These are phyloP conservation scores for Drosophila pruinosa DNA, from an alignment of 1,140 invertebrate species.

Conservation along the genomic window DNA sequence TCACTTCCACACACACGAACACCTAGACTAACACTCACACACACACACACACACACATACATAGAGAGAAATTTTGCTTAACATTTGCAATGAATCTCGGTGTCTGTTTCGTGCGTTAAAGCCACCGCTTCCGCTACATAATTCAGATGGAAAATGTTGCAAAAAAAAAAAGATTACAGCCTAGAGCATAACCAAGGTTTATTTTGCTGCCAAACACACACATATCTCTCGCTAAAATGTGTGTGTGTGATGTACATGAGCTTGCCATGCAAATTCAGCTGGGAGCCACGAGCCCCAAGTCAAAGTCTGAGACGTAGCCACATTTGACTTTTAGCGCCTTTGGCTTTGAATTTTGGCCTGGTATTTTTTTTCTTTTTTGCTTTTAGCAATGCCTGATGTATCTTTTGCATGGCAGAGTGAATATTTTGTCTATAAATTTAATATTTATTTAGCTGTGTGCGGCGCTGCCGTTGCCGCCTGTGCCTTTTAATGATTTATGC, in stretches of 20 bases:
- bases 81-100: slow-evolving; percentile 63
- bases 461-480: slow-evolving; percentile 1
- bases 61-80: slow-evolving; percentile 1
- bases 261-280: slow-evolving; percentile 57
- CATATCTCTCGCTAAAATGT: not conserved
- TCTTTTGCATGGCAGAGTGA: slow-evolving; percentile 63
- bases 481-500: slow-evolving; percentile 53
- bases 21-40: slow-evolving; percentile 1
- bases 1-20: slow-evolving; percentile 15
- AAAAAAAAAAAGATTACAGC: slow-evolving; percentile 44
- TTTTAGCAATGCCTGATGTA: slow-evolving; percentile 34
- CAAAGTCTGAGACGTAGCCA: slow-evolving; percentile 9
- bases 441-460: slow-evolving; percentile 46
- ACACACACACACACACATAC: not conserved
- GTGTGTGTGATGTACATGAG: no score
- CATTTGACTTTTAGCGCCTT: slow-evolving; percentile 69
- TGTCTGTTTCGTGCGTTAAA: slow-evolving; percentile 61
- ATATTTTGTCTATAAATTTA: slow-evolving; percentile 75
- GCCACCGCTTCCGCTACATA: slow-evolving; percentile 73
- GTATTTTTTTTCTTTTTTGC: slow-evolving; percentile 40
- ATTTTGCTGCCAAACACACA: slow-evolving; percentile 3
- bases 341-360: slow-evolving; percentile 33
- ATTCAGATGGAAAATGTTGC: slow-evolving; percentile 66
- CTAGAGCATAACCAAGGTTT: slow-evolving; percentile 26
- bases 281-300: slow-evolving; percentile 19